These are phyloP conservation scores for Channallabes apus DNA, from an alignment of 2,797 vertebrate species.

Conservation along the genomic window DNA sequence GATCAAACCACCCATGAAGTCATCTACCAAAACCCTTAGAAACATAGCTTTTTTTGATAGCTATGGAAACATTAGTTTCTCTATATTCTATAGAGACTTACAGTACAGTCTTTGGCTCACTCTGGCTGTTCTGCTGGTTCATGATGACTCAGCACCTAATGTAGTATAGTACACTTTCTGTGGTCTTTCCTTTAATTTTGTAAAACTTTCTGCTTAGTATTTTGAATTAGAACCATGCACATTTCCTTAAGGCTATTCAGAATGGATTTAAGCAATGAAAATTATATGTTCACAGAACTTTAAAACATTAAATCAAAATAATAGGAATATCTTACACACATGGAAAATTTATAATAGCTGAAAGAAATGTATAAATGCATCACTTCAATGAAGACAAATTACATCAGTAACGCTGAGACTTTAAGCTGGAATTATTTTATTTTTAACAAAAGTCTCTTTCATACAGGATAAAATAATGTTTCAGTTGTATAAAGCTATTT, in stretches of 20 bases:
- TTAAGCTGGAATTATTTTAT: conserved; percentile 1
- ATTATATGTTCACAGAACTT: background rate
- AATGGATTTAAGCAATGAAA: background rate
- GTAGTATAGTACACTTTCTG: background rate
- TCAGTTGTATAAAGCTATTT: conserved; percentile 20
- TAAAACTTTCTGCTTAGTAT: background rate
- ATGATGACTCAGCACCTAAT: background rate
- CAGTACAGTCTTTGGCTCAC: background rate
- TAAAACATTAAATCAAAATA: background rate
- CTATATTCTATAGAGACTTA: background rate
- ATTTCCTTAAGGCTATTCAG: background rate
- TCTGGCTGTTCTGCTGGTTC: background rate
- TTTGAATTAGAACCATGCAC: background rate
- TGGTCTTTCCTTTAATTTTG: background rate
- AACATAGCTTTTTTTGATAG: too few species aligned
- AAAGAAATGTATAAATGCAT: background rate
- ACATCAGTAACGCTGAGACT: background rate
- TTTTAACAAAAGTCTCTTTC: conserved; percentile 26
- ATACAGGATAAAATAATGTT: conserved; percentile 18
- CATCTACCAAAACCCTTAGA: too few species aligned
- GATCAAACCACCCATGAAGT: background rate
- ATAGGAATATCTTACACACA: background rate
- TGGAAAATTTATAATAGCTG: background rate
- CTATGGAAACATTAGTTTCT: background rate
- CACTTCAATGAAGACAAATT: background rate